Conservation (phyloP, 2,113 vertebrate genomes). For the Colaptes auratus region DNA sequence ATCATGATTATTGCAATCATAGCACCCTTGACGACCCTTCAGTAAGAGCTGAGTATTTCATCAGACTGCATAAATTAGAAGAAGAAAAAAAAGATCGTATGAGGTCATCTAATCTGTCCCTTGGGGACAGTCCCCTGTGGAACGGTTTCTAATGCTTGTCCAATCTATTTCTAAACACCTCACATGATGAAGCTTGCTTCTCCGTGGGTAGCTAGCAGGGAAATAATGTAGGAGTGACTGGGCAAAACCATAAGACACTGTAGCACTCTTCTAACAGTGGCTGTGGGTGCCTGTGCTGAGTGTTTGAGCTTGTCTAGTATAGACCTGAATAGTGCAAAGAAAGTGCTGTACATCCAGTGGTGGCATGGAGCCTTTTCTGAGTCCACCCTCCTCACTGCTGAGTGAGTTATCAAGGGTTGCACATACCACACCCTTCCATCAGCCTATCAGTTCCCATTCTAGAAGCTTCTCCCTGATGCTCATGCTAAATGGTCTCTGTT, state of each 20-base stretch:
- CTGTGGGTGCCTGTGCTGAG: rapidly evolving
- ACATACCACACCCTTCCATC: background rate
- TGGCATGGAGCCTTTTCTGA: background rate
- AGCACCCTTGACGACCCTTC: constrained; percentile 18
- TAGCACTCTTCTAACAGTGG: background rate
- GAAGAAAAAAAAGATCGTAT: background rate
- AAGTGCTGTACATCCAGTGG: background rate
- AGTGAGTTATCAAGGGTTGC: background rate
- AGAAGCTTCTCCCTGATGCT: background rate
- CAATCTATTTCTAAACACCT: constrained; percentile 6
- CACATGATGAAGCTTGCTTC: background rate
- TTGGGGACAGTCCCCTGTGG: background rate
- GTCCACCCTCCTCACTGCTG: background rate
- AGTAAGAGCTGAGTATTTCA: constrained; percentile 26
- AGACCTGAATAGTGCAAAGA: background rate
- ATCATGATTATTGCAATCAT: constrained; percentile 47
- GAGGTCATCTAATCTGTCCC: constrained; percentile 24
- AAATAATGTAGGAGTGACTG: background rate
- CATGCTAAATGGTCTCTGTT: background rate
- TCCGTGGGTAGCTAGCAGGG: background rate
- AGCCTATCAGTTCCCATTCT: background rate
- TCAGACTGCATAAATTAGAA: constrained; percentile 5
- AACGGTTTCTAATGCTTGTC: constrained; percentile 33
- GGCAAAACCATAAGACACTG: background rate
- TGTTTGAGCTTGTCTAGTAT: background rate